Percentiles rank a stretch among this genome's conserved stretches.
These are phyloP conservation scores for Labrus mixtus DNA, from an alignment of 2,113 vertebrate species.

Conservation along the genomic window DNA sequence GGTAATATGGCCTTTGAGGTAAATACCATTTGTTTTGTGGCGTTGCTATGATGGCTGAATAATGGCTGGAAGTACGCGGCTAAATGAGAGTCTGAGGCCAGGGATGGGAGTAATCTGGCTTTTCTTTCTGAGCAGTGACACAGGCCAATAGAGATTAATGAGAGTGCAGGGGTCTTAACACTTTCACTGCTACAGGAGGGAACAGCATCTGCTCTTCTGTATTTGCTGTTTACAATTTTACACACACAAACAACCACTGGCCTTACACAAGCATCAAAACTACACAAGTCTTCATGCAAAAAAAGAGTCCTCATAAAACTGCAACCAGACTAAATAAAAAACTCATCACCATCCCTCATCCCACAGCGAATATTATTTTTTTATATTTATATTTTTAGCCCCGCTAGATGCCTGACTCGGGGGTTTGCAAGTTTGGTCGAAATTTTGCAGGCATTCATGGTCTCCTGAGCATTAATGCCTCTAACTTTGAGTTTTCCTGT, in stretches of 20 bases:
- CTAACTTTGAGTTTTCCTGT: background rate
- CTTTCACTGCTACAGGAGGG: conserved; percentile 50
- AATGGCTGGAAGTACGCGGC: conserved; percentile 79
- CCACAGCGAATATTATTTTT: background rate
- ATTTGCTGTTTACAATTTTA: conserved; percentile 46
- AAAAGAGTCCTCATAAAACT: background rate
- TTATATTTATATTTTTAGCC: background rate
- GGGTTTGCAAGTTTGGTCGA: background rate
- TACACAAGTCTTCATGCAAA: background rate
- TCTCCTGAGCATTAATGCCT: background rate
- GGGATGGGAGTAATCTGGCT: conserved; percentile 81
- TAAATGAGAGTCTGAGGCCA: conserved; percentile 81
- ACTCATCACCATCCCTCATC: background rate
- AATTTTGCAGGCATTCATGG: background rate
- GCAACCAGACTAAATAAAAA: background rate
- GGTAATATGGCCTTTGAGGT: conserved; percentile 72
- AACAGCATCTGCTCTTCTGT: conserved; percentile 46
- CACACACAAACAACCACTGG: conserved; percentile 1
- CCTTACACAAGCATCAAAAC: background rate
- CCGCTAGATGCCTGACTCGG: background rate
- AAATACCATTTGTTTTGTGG: conserved; percentile 84
- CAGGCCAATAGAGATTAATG: conserved; percentile 84
- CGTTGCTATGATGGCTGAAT: conserved; percentile 79
- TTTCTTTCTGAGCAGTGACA: conserved; percentile 74
- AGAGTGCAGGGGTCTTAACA: conserved; percentile 64